These are phyloP conservation scores for Xanthia icteritia DNA, from an alignment of 2,888 invertebrate species.

Conservation along the genomic window DNA sequence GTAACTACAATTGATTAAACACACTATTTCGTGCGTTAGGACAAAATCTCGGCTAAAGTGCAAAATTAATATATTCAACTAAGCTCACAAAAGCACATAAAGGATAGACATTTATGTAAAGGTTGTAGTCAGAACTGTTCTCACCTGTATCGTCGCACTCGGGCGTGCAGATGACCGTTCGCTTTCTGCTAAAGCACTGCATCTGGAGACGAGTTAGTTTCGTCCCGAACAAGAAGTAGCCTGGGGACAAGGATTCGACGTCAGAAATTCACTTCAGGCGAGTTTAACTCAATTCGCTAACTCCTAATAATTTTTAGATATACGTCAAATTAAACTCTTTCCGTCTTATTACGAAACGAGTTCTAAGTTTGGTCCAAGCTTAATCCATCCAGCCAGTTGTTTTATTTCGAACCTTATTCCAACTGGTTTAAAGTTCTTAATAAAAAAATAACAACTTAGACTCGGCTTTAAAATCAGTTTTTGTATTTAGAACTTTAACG, in stretches of 20 bases:
- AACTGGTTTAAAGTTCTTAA: too few species aligned
- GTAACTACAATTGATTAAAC: background rate
- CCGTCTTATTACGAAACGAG: too few species aligned
- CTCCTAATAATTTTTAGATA: background rate
- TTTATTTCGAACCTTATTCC: too few species aligned
- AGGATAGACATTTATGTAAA: background rate
- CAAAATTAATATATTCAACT: background rate
- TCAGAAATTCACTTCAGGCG: background rate
- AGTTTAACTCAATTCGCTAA: background rate
- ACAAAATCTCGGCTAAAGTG: conserved; percentile 5
- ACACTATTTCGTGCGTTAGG: background rate
- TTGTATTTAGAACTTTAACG: too few species aligned
- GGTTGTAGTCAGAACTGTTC: background rate
- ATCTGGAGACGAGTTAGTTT: conserved; percentile 86
- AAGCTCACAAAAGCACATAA: background rate
- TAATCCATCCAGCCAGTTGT: too few species aligned
- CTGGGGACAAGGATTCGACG: conserved; percentile 66
- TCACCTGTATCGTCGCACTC: conserved; percentile 88
- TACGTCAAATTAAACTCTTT: background rate
- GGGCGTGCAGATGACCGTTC: conserved; percentile 85
- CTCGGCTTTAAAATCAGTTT: too few species aligned
- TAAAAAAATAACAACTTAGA: too few species aligned
- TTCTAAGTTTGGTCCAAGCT: too few species aligned
- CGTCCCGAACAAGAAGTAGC: conserved; percentile 87
- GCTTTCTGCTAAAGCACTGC: conserved; percentile 85